Percentiles rank a stretch among this genome's conserved stretches.
Conservation (phyloP, 2,113 vertebrate genomes). For the Motacilla alba region DNA sequence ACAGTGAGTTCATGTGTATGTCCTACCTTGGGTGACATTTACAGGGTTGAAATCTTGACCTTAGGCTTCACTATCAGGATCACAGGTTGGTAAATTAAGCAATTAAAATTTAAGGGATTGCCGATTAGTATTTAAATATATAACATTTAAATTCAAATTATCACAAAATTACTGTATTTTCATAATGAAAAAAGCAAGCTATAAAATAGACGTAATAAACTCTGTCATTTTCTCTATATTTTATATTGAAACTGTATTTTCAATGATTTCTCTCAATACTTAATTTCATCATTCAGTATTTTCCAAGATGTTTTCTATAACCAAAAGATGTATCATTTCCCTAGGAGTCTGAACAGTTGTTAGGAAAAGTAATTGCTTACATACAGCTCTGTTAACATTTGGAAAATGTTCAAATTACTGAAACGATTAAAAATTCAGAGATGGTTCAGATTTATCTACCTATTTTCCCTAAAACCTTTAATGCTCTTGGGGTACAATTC, state of each 20-base stretch:
- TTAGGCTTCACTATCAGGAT: background rate
- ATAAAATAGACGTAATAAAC: background rate
- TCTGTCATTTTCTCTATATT: slow-evolving; percentile 15
- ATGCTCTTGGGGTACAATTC: background rate
- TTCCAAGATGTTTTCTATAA: background rate
- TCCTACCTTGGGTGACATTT: background rate
- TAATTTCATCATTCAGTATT: slow-evolving; percentile 29
- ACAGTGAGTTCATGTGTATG: background rate
- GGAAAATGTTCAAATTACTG: background rate
- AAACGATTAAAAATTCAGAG: background rate
- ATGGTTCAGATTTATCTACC: background rate
- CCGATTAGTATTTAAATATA: slow-evolving; percentile 12
- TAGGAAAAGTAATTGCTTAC: slow-evolving; percentile 3
- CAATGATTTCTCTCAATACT: background rate
- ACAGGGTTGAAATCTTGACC: background rate
- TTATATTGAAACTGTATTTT: slow-evolving; percentile 3
- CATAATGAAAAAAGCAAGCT: background rate
- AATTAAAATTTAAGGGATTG: background rate
- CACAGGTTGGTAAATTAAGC: background rate
- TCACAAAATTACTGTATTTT: background rate
- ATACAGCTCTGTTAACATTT: background rate
- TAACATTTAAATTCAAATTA: slow-evolving; percentile 22
- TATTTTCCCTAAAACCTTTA: background rate
- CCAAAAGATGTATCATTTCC: background rate
- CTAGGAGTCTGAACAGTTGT: background rate